Base-by-base conservation (phyloP, 2,888 invertebrate species). In the Sphinx pinastri region DNA sequence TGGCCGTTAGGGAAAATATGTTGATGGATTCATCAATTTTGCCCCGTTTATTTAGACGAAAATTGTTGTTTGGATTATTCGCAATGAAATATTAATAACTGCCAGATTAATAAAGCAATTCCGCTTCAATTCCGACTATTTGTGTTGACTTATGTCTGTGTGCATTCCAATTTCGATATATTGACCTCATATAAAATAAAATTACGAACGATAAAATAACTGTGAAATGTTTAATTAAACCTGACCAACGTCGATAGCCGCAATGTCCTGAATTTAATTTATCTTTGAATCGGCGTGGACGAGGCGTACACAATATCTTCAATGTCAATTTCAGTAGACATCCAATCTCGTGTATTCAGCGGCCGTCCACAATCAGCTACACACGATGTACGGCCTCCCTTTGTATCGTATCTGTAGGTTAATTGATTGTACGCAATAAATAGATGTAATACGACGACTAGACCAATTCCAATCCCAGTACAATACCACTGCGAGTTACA, bases 21-120 rank as follows among this genome's bases (percentile, higher is more conserved):
- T 63, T 63, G 63, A 63, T 63, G 49, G 49, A 63, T 25, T 63
- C 49, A 63, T 63, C 63, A 49, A 63, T 63, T 63, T 49, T 63
- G 63, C 63, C 6, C 49, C 63, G 5, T 49, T 63, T 47, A 63
- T 63, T 49, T 49, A 49, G 19, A 47, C 19, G 13, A 47, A 16
- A 63, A 19, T 49, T 19, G 19, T 63, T 19, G 13, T 16, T 13
- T 2, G 19, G 16, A 49, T 16, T 63, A 63, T 63, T 63, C 19
- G 47, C 11, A 49, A 1, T 63, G 7, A 49, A 49, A 49, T 49
- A 7, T 12, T 63, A 47, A 47, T 47, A 5, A 2, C 11, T 16
- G 16, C 19, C 49, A 63, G 12, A 63, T 49, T 49, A 19, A 47
- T 60, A 49, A 63, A 47, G 49, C 13, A 49, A 25, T 31, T 55